Base-by-base conservation (phyloP, 2,797 vertebrate genomes). In the Betta splendens region DNA sequence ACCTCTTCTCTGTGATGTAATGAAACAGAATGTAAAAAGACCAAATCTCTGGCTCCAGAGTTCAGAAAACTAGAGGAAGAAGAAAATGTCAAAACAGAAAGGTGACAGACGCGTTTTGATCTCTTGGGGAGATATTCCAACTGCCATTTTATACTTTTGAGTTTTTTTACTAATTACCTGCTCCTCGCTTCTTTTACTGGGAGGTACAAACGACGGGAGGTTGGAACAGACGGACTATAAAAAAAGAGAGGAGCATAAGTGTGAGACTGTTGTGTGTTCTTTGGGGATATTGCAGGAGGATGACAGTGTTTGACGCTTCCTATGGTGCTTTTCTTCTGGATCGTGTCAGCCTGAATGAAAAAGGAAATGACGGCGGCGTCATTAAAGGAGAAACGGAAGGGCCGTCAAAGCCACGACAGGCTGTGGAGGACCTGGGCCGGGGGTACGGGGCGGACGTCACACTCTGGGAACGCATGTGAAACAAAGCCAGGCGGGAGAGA, bases 261-360 rank as follows among this genome's bases (percentile, higher is more conserved):
- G 28, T 64, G 53, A 58, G 36, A 44, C 71, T 81, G 76, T 61
- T 78, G 76, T 64, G 46, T 79, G 50, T 80, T 83, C 56, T 75
- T 62, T 51, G 22, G 57, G 51, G 45, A 75, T 59, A 36, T 42
- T 57, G 49, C 54, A 74, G 69, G 71, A 65, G 37, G 58, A 76
- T 62, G 26, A 43, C n/a, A 21, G 59, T 20, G 70, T 73, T 75
- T 80, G 81, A 81, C 71, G 78, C 81, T 64, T 83, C 75, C 79
- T 72, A 77, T 72, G 80, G 84, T 85, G 85, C 83, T 85, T 80
- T 79, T 71, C 69, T 56, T 77, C 85, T 85, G 84, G 85, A 89
- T 66, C 76, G 31, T 72, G 69, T 86, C 76, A 73, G 40, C 66
- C 53, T 56, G 46, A 4, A 5, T 51, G 56, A 72, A 66, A 60